phyloP scores from a whole-genome alignment of 1,140 invertebrate species.

The Triops cancriformis region DNA sequence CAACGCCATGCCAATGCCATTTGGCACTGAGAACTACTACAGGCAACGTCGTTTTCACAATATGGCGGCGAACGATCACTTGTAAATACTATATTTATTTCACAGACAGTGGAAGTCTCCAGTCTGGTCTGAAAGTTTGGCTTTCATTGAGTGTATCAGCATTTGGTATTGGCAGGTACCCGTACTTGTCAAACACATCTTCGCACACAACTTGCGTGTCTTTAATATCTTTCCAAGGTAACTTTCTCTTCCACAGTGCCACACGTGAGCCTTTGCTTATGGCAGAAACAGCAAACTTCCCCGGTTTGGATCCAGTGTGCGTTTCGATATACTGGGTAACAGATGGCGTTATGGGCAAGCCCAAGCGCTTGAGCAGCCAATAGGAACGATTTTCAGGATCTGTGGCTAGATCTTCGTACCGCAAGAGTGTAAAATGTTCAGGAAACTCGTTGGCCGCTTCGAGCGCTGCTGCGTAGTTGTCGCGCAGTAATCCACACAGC shows the following conservation, averaged over 20 bases:
- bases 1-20: too few species aligned
- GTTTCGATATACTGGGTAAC: neutral
- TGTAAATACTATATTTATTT: too few species aligned
- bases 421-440: neutral
- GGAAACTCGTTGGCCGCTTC: neutral
- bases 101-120: neutral
- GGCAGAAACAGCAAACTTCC: neutral
- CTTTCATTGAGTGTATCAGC: neutral
- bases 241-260: neutral
- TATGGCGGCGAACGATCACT: too few species aligned
- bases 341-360: neutral
- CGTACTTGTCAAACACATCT: neutral
- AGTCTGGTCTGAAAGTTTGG: neutral
- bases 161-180: neutral
- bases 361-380: neutral
- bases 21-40: too few species aligned
- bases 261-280: neutral
- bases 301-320: neutral
- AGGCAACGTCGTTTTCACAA: too few species aligned
- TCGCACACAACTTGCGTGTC: neutral
- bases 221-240: neutral
- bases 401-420: neutral
- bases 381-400: neutral
- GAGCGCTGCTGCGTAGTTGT: neutral
- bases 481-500: neutral